Evolutionary conservation across 2,113 vertebrate genomes (phyloP), one percentile per base, ranked within the genome.

Genomic region (Polypterus senegalus): DNA sequence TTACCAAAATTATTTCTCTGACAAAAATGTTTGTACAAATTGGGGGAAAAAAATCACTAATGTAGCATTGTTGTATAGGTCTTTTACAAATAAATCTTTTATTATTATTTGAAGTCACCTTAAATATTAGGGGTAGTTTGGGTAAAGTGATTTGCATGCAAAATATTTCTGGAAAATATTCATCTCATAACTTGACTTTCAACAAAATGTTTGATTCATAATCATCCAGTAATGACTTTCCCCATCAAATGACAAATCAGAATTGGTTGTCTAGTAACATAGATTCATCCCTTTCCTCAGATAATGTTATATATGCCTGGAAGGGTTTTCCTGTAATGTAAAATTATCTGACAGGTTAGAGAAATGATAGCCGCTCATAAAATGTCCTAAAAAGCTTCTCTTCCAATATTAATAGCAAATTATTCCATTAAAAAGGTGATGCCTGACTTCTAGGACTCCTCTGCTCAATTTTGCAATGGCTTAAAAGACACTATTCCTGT

Each of bases 341-440:
- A 78, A 80, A 74, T 66, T 66, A 57, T 66, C 63, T 76, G 74
- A 69, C 73, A 75, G 63, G 47, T 53, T 67, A 61, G 69, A 69
- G 51, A 59, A 76, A 67, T 73, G 63, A 77, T 77, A 73, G 48
- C 8, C 4, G 49, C 55, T 48, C 63, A 47, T 72, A 74, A 79
- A 82, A 71, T 55, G 45, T 68, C 63, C 68, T 57, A 47, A 78
- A 52, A 71, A 53, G 57, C 52, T 65, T 79, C 61, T 71, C 68
- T 75, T 74, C 60, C 63, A 57, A 73, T 82, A 79, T 73, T 76
- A 79, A 82, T 64, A 80, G 46, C 55, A 79, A 79, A 83, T 71
- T 67, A 72, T 73, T 78, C 62, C 1, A 69, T 75, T 75, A 66
- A 82, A 76, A 79, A 76, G 49, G 27, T 65, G 6, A 61, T 69